These are phyloP conservation scores for Lithophane leautieri DNA, from an alignment of 2,888 invertebrate species.

Conservation along the genomic window DNA sequence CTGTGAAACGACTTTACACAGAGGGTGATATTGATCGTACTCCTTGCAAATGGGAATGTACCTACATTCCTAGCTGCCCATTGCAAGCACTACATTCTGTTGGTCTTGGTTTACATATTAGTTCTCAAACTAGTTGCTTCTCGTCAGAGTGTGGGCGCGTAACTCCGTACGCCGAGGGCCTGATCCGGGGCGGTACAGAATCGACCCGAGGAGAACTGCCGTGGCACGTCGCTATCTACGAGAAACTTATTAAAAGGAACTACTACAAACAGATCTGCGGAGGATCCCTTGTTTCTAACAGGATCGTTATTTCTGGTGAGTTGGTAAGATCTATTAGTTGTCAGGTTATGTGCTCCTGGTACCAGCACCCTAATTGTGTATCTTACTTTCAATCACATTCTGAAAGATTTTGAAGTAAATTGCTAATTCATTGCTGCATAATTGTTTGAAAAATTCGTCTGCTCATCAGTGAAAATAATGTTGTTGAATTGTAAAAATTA, in stretches of 20 bases:
- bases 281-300: slow-evolving; percentile 85
- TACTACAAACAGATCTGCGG: slow-evolving; percentile 86
- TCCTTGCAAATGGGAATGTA: no score
- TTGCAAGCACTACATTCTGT: no score
- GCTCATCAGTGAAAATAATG: no score
- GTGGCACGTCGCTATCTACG: slow-evolving; percentile 90
- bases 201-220: slow-evolving; percentile 83
- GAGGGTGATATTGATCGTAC: no score
- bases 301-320: slow-evolving; percentile 77
- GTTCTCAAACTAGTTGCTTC: not conserved
- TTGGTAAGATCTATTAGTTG: not conserved
- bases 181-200: slow-evolving; percentile 80
- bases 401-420: not conserved
- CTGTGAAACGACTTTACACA: no score
- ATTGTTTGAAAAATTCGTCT: no score
- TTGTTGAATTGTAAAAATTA: no score
- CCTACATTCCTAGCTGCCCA: no score
- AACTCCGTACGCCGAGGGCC: slow-evolving; percentile 70
- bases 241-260: slow-evolving; percentile 78
- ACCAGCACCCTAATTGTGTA: not conserved
- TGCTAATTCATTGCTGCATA: not conserved
- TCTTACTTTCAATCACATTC: not conserved
- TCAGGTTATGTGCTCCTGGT: not conserved
- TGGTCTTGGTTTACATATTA: not conserved
- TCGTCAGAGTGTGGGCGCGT: slow-evolving; percentile 64